phyloP scores from a whole-genome alignment of 1,140 invertebrate species.

The Apis florea region DNA sequence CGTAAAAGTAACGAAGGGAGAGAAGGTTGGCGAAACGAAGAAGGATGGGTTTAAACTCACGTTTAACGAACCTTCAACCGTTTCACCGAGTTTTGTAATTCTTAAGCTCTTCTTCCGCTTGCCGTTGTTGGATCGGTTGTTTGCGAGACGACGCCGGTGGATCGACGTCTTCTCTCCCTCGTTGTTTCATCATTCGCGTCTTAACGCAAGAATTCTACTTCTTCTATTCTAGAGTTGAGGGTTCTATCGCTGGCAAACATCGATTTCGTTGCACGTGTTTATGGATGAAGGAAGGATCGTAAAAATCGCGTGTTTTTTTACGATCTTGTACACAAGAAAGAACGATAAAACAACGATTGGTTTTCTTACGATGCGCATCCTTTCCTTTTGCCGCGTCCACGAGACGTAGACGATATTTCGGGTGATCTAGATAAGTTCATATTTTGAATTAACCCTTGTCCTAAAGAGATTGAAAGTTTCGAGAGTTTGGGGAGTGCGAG shows the following conservation, averaged over 20 bases:
- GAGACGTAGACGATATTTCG: neutral
- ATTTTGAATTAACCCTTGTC: too few species aligned
- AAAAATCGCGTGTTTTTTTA: constrained; percentile 4
- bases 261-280: neutral
- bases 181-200: neutral
- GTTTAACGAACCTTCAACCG: constrained; percentile 43
- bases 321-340: too few species aligned
- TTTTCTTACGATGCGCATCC: neutral
- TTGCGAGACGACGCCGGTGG: constrained; percentile 6
- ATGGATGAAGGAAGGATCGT: neutral
- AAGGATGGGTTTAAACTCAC: constrained; percentile 19
- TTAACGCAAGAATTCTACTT: neutral
- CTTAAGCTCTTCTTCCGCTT: constrained; percentile 20
- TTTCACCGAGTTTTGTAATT: constrained; percentile 32
- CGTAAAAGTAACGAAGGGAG: neutral
- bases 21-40: neutral
- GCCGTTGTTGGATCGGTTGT: neutral
- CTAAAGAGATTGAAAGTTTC: neutral
- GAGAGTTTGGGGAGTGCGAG: too few species aligned
- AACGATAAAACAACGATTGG: neutral
- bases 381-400: too few species aligned
- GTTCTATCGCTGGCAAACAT: neutral
- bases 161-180: neutral
- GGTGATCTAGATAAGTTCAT: neutral
- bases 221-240: too few species aligned